A percentile compares a stretch with the other conserved stretches of the same genome.
Evolutionary conservation across 1,140 invertebrate species (phyloP).

Genomic region (Drosophila kanapiae): DNA sequence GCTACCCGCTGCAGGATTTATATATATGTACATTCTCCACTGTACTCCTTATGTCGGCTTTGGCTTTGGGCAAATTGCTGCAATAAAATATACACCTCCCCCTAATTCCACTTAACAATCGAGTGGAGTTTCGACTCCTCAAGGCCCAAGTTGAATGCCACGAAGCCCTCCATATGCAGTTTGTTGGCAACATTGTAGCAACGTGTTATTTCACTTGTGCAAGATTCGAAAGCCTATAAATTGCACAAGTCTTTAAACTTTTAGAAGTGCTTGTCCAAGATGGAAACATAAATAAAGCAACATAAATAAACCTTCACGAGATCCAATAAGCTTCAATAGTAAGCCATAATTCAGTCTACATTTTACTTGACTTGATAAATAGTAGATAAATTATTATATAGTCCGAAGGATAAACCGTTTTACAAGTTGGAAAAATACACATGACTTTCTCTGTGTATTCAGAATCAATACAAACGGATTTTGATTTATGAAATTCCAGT

Average conservation of each 20-base stretch:
- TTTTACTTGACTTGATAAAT: background rate
- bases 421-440: background rate
- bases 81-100: conserved; percentile 37
- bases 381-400: background rate
- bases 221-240: conserved; percentile 5
- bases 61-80: conserved; percentile 38
- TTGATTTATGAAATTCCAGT: conserved; percentile 5
- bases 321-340: background rate
- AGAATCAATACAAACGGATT: background rate
- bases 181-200: conserved; percentile 2
- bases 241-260: conserved; percentile 2
- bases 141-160: background rate
- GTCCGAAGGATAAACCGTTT: background rate
- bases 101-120: conserved; percentile 40
- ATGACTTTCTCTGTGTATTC: too few relatives aligned
- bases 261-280: background rate
- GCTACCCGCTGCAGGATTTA: conserved; percentile 13
- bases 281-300: background rate
- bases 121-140: conserved; percentile 8
- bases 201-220: conserved; percentile 8
- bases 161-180: conserved; percentile 20
- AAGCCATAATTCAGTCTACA: background rate
- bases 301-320: background rate
- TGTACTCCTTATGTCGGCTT: conserved; percentile 23
- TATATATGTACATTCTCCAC: background rate